Base-by-base conservation (phyloP, 2,888 invertebrate species). In the Automeris io region DNA sequence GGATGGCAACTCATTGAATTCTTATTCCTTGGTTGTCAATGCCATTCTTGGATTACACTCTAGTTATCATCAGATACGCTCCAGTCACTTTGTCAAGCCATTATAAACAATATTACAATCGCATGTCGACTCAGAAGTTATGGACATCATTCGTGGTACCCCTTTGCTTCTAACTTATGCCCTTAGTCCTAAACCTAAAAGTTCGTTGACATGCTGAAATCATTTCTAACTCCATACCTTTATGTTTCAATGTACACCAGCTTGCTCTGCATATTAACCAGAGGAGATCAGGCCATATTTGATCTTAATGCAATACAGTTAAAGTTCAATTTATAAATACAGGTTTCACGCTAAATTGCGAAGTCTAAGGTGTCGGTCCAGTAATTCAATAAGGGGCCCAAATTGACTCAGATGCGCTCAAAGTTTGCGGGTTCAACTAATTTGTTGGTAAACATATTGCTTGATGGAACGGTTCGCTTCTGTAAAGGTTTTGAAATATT, bases 341-440 rank as follows among this genome's bases (percentile, higher is more conserved):
- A 16, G 5, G 23, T 8, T 18, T 41, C 22, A 9, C 19, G 13
- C 18, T 40, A 35, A 39, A 40, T 40, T 33, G 25, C 43, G 31
- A 35, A 47, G 58, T 59, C 73, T 74, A 79, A 82, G 70, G 79
- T 81, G 80, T 74, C 65, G 70, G 78, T 60, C 61, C 40, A 69
- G 76, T 82, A 81, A 83, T 80, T 82, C 75, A 82, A 82, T 83
- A 80, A 83, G 76, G 79, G n/a, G 69, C 75, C 79, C 67, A 80
- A 82, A 80, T 82, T 81, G 79, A 79, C 74, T 80, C 70, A 67
- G 76, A 83, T 81, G 79, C 69, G 73, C 61, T 64, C 58, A 53
- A 69, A 74, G 78, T 78, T 73, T 78, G 76, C 62, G 77, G 74
- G 50, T 16, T 39, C 53, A 56, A 62, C 71, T 76, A 80, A 81